Evolutionary conservation across 2,888 invertebrate species (phyloP), one percentile per base, ranked within the genome.

Genomic region (Creontiades dilutus): DNA sequence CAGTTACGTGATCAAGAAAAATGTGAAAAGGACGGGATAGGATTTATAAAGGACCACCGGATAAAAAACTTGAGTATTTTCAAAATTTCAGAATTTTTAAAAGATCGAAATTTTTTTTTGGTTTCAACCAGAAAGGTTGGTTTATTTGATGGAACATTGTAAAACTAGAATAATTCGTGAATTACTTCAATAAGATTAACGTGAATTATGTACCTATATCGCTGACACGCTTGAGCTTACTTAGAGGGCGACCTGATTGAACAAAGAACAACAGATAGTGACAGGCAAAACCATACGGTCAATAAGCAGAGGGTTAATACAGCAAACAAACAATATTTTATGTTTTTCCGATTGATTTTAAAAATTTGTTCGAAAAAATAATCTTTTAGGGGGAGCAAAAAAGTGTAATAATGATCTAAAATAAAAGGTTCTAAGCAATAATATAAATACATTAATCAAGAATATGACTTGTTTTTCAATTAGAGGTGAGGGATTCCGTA

Each of bases 151-250:
- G 27, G 46, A 80, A 16, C 19, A 80, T 47, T 48, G 3, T n/a
- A 19, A 68, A 12, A 68, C 47, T 82, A 82, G 16, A 28, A 48
- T 46, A 82, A 82, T 27, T 52, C 19, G 47, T 27, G 82, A 82
- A 82, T 82, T 82, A 85, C 55, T 85, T 85, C 57, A 85, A 61
- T 85, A 57, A 85, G 61, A 16, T 78, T 78, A 78, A 85, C 19
- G 57, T 85, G 55, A 85, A 85, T 52, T 85, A 85, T 61, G 85
- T 85, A 85, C 85, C 85, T 57, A 57, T 85, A 37, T 85, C 85
- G 85, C 19, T 61, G 85, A 55, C 85, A 85, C 85, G 85, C 85
- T 85, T 85, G 85, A 85, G 52, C 85, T 85, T 85, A 85, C 78
- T 78, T 47, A 85, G 85, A 85, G 57, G 57, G 55, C 85, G 85